Percentiles rank a stretch among this genome's conserved stretches.
Evolutionary conservation across 2,113 vertebrate genomes (phyloP).

Genomic region (Dipodomys merriami): DNA sequence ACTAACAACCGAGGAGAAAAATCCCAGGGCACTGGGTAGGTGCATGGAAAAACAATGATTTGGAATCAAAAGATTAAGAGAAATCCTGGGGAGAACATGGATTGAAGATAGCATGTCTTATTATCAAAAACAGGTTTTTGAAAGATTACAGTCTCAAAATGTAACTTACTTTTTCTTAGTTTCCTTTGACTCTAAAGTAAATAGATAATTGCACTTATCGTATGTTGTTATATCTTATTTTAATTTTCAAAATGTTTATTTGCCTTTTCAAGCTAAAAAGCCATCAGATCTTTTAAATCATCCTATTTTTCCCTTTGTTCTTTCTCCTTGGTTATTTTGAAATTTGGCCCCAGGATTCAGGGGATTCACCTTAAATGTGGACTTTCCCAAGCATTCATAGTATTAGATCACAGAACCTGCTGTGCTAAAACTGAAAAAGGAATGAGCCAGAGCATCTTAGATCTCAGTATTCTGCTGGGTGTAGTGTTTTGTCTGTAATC

Average conservation of each 20-base stretch:
- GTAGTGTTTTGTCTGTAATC: not conserved
- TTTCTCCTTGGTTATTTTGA: not conserved
- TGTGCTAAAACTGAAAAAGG: not conserved
- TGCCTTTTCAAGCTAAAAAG: constrained; percentile 28
- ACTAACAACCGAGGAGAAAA: not conserved
- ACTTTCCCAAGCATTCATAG: not conserved
- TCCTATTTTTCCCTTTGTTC: not conserved
- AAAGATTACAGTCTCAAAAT: not conserved
- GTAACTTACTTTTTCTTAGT: not conserved
- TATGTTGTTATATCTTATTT: not conserved
- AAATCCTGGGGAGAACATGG: not conserved
- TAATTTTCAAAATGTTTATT: constrained; percentile 38
- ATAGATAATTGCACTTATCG: not conserved
- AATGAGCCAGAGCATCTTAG: not conserved
- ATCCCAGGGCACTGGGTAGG: not conserved
- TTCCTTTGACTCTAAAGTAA: not conserved
- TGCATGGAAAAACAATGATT: not conserved
- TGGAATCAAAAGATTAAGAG: constrained; percentile 11
- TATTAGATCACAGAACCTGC: not conserved
- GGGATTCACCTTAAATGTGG: not conserved
- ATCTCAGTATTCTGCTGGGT: not conserved
- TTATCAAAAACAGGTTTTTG: constrained; percentile 11
- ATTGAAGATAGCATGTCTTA: not conserved
- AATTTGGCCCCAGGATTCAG: not conserved
- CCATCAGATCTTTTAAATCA: not conserved